Percentiles rank a stretch among this genome's conserved stretches.
phyloP scores from a whole-genome alignment of 2,888 invertebrate species.

The Heliconius aoede region DNA sequence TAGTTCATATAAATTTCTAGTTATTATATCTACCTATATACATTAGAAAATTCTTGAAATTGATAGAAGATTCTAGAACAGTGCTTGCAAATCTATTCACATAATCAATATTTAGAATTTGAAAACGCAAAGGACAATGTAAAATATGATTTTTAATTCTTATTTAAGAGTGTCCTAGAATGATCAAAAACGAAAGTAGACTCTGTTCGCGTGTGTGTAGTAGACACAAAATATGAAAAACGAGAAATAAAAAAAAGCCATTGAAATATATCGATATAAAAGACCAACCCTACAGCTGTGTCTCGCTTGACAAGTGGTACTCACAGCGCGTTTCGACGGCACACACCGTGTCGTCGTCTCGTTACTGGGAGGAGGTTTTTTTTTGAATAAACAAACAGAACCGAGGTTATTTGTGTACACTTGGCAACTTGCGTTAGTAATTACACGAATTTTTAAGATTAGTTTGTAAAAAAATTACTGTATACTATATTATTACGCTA shows the following conservation, averaged over 20 bases:
- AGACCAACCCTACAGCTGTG: slow-evolving; percentile 23
- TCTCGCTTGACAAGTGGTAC: slow-evolving; percentile 48
- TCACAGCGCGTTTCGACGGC: slow-evolving; percentile 43
- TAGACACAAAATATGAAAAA: not conserved
- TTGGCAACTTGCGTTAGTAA: slow-evolving; percentile 12
- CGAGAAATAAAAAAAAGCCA: not conserved
- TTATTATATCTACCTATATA: too few relatives aligned
- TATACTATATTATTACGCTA: not conserved
- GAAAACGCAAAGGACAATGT: too few relatives aligned
- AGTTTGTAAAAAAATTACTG: not conserved
- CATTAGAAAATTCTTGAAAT: too few relatives aligned
- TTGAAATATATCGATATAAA: slow-evolving; percentile 13
- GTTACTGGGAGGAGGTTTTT: slow-evolving; percentile 43
- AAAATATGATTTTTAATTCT: not conserved
- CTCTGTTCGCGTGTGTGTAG: not conserved
- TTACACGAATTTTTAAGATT: not conserved
- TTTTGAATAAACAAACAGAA: slow-evolving; percentile 38
- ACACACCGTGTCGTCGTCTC: slow-evolving; percentile 45
- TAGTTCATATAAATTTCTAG: too few relatives aligned
- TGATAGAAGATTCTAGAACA: too few relatives aligned
- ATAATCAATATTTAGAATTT: too few relatives aligned
- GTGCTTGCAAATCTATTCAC: too few relatives aligned
- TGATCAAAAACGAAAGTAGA: not conserved
- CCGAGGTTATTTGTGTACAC: slow-evolving; percentile 11
- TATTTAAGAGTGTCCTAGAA: not conserved